A percentile compares a stretch with the other conserved stretches of the same genome.
Conservation (phyloP, 2,888 invertebrate species). For the Campoletis raptor region DNA sequence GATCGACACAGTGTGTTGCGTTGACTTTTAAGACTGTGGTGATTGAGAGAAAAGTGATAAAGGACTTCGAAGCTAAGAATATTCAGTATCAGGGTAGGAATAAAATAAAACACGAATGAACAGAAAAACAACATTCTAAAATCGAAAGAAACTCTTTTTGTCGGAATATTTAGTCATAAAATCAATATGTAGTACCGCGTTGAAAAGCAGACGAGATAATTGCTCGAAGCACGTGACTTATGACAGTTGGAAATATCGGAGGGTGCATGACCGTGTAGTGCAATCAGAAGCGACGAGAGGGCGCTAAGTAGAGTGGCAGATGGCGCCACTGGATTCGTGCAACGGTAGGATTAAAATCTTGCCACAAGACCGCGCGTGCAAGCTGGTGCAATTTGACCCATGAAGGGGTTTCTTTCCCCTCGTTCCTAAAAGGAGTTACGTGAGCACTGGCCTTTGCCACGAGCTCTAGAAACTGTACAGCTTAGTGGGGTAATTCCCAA, state of each 20-base stretch:
- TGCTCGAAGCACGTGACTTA: not conserved
- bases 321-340: conserved; percentile 29
- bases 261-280: not conserved
- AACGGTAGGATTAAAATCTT: not conserved
- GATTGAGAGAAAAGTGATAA: not conserved
- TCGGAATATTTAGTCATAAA: not conserved
- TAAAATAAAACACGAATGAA: not conserved
- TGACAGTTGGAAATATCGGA: not conserved
- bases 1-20: not conserved
- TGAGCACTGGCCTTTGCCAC: conserved; percentile 5
- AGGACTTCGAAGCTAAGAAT: not conserved
- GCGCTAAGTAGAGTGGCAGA: not conserved
- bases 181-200: not conserved
- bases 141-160: not conserved
- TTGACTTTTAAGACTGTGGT: not conserved
- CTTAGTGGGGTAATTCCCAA: not conserved
- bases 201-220: not conserved
- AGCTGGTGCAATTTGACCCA: not conserved
- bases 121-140: not conserved
- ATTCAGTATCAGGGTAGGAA: not conserved
- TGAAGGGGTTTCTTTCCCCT: not conserved
- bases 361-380: not conserved
- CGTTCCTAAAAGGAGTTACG: not conserved
- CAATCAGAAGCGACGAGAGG: conserved; percentile 7
- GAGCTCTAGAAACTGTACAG: not conserved